Conservation (phyloP, 2,888 invertebrate species). For the Diarsia dahlii region DNA sequence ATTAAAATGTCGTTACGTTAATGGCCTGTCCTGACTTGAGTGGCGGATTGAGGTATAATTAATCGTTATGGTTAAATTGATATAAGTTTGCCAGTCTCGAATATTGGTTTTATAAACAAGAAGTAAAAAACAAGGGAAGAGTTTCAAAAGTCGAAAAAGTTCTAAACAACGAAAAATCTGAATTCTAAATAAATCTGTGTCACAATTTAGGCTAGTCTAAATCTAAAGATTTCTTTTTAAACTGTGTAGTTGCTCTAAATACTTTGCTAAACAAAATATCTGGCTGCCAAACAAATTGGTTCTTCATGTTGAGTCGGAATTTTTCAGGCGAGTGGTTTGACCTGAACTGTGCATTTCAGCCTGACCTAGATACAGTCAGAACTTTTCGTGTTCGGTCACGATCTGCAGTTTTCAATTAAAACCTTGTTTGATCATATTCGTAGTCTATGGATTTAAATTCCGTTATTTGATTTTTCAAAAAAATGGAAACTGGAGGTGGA, state of each 20-base stretch:
- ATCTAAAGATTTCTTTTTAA: slow-evolving; percentile 18
- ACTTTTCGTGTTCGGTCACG: slow-evolving; percentile 57
- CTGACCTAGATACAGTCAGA: slow-evolving; percentile 68
- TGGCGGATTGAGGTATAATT: slow-evolving; percentile 24
- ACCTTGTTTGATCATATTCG: slow-evolving; percentile 33
- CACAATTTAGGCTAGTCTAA: slow-evolving; percentile 31
- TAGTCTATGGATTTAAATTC: slow-evolving; percentile 21
- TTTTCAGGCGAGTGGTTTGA: slow-evolving; percentile 68
- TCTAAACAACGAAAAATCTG: background rate
- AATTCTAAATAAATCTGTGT: background rate
- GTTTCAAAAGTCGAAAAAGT: background rate
- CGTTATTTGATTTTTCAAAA: slow-evolving; percentile 16
- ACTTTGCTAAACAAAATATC: slow-evolving; percentile 43
- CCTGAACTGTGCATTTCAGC: slow-evolving; percentile 66
- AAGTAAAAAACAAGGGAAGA: background rate
- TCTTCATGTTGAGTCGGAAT: slow-evolving; percentile 50
- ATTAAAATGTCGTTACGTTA: slow-evolving; percentile 50
- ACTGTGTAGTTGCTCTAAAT: slow-evolving; percentile 42
- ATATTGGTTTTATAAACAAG: background rate
- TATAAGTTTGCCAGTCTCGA: background rate
- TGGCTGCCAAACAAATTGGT: slow-evolving; percentile 59
- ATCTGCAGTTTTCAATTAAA: slow-evolving; percentile 49
- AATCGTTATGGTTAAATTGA: slow-evolving; percentile 4
- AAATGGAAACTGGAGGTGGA: slow-evolving; percentile 10
- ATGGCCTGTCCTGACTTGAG: slow-evolving; percentile 34